Conservation (phyloP, 2,797 vertebrate genomes). For the Falco columbarius region DNA sequence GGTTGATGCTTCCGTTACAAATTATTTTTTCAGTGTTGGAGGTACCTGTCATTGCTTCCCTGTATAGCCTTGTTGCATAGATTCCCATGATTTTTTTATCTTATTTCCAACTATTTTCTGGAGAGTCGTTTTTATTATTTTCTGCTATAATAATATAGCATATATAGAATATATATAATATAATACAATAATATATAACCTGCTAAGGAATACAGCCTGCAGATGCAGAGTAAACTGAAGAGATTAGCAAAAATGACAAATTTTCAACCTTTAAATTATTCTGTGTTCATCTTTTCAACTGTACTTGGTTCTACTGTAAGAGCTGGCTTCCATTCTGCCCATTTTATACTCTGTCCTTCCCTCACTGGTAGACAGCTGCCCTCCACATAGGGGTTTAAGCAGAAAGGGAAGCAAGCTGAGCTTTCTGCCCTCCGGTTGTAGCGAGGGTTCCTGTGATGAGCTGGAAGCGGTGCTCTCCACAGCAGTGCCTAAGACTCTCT, state of each 20-base stretch:
- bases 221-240: not conserved
- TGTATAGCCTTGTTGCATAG: not conserved
- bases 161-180: too few species aligned
- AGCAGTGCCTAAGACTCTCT: not conserved
- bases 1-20: not conserved
- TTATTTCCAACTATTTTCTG: not conserved
- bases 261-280: not conserved
- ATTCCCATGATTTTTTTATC: not conserved
- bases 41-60: not conserved
- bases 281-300: not conserved
- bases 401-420: not conserved
- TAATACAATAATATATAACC: too few species aligned
- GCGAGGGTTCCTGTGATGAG: not conserved
- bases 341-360: not conserved
- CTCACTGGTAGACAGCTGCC: not conserved
- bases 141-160: too few species aligned
- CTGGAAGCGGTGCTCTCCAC: not conserved
- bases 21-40: not conserved
- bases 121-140: not conserved
- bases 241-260: not conserved
- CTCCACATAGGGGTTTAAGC: not conserved
- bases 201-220: not conserved
- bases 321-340: not conserved
- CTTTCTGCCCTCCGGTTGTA: not conserved
- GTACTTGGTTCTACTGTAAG: not conserved